A percentile compares a stretch with the other conserved stretches of the same genome.
These are phyloP conservation scores for Bubo blakistoni DNA, from an alignment of 2,113 vertebrate species.

Conservation along the genomic window DNA sequence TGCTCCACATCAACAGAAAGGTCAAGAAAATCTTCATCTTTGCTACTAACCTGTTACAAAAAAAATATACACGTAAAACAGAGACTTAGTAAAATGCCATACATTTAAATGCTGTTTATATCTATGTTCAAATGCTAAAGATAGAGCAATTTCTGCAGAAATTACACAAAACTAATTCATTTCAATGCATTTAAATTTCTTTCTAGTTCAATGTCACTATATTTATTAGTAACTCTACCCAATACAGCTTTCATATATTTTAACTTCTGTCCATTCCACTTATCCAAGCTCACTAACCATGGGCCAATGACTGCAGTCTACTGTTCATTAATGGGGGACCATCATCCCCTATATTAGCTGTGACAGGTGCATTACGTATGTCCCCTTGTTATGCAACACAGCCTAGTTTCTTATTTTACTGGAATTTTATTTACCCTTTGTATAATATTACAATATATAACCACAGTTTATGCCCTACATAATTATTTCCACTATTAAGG, in stretches of 20 bases:
- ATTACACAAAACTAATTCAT: not conserved
- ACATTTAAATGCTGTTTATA: not conserved
- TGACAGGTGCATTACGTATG: not conserved
- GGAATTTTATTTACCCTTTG: not conserved
- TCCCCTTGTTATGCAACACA: not conserved
- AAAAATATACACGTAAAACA: not conserved
- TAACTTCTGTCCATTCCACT: not conserved
- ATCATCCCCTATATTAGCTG: not conserved
- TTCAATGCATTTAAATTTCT: not conserved
- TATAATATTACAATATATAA: not conserved
- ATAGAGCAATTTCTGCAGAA: not conserved
- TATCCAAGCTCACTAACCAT: not conserved
- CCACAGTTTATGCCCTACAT: not conserved
- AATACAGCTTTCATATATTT: not conserved
- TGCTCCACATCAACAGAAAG: slow-evolving; percentile 98
- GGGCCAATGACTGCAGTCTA: not conserved
- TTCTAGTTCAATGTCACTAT: not conserved
- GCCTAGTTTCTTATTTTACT: not conserved
- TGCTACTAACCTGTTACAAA: slow-evolving; percentile 91
- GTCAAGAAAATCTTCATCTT: slow-evolving; percentile 98
- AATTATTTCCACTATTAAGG: not conserved
- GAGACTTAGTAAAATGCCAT: not conserved
- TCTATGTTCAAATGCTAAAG: not conserved
- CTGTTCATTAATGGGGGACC: not conserved
- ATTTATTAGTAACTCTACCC: not conserved